phyloP scores from a whole-genome alignment of 2,888 invertebrate species.

The Agrenia bidenticulata region DNA sequence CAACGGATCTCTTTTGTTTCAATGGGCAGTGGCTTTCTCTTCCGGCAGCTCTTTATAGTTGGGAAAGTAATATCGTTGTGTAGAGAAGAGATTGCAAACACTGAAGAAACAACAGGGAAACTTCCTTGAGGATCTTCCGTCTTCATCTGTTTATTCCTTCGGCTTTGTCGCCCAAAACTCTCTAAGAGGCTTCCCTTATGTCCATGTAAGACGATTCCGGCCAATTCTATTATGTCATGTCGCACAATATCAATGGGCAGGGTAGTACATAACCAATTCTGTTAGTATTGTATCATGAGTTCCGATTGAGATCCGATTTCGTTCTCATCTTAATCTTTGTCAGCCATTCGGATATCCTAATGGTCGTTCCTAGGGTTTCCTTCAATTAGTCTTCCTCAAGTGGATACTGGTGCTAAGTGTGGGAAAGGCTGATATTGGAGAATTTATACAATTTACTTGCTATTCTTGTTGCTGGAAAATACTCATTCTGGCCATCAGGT shows the following conservation, averaged over 20 bases:
- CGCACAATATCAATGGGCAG: background rate
- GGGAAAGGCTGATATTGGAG: background rate
- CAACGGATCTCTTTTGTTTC: no score
- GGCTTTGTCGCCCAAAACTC: background rate
- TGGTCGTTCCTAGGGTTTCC: constrained; percentile 3
- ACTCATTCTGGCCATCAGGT: no score
- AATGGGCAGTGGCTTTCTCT: background rate
- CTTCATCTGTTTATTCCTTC: background rate
- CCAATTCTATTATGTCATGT: constrained; percentile 3
- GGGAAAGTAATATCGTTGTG: no score
- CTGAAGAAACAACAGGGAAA: constrained; percentile 3
- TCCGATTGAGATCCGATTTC: constrained; percentile 18
- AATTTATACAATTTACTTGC: no score
- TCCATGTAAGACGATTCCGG: constrained; percentile 2
- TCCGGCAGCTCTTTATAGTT: background rate
- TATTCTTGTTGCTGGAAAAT: no score
- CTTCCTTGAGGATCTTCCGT: background rate
- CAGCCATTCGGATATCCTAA: constrained; percentile 15
- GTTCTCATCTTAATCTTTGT: constrained; percentile 23
- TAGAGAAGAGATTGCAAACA: constrained; percentile 6
- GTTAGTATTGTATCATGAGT: constrained; percentile 10
- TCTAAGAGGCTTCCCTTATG: background rate
- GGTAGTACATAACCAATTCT: no score
- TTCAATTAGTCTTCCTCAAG: constrained; percentile 24
- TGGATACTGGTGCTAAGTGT: background rate